Base-by-base conservation (phyloP, 2,113 vertebrate species). In the Benitochromis conjunctus region DNA sequence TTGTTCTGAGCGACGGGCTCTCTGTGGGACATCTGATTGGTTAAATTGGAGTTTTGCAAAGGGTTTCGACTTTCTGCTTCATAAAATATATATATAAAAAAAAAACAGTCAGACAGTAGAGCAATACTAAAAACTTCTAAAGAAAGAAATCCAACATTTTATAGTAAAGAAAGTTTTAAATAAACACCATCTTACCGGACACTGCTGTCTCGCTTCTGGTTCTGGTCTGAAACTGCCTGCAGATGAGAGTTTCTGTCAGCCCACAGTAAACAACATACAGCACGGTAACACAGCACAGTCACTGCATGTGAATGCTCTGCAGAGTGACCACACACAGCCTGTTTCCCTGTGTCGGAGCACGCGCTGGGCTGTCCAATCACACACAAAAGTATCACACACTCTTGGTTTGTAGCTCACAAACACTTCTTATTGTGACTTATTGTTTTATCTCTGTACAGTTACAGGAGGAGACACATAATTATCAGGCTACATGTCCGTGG, bases 201-300 rank as follows among this genome's bases (percentile, higher is more conserved):
- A 24, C 51, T 21, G 83, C 31, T 2, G 88, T 36, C 81, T 87
- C 93, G 54, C 54, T 62, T 77, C 85, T 91, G 10, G 92, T 91
- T 85, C 96, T 93, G 19, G 64, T 79, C 64, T 97, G 96, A 89
- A 98, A 97, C 87, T 94, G 86, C 79, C 97, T 98, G 95, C 13
- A 80, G 84, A 92, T 58, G 46, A 89, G 55, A 89, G 41, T 18
- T 60, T 2, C 4, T n/a, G 11, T 46, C 9, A 64, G 48, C 58
- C 21, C 5, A 54, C 74, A 26, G 5, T 34, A n/a, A 16, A 7
- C 7, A 66, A 53, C 14, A 51, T 48, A 51, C n/a, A 29, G 24
- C 69, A 48, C 69, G 31, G 21, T 46, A 71, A 26, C 41, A 48
- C 26, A 43, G 9, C 6, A 6, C 21, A 7, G 41, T 74, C 21